Conservation (phyloP, 2,888 invertebrate species). For the Scaptomyza cyrtandrae region DNA sequence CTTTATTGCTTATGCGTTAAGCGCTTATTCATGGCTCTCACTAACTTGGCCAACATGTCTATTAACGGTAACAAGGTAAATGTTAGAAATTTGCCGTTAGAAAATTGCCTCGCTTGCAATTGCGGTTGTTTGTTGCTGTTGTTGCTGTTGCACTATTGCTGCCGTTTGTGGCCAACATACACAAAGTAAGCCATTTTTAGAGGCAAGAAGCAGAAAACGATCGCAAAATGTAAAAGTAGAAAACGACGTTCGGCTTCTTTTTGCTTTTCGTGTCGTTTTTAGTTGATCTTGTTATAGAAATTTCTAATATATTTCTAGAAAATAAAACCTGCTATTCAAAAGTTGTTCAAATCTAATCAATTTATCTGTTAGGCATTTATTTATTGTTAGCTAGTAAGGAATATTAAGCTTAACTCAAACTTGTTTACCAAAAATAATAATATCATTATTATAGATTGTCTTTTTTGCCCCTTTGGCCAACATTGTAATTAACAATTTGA, state of each 20-base stretch:
- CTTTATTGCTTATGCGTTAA: conserved; percentile 19
- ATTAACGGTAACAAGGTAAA: conserved; percentile 81
- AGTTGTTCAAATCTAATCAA: not conserved
- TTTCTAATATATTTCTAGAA: not conserved
- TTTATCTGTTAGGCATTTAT: too few species aligned
- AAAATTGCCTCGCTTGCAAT: conserved; percentile 62
- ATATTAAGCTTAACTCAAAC: too few species aligned
- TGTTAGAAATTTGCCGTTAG: conserved; percentile 78
- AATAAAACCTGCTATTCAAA: not conserved
- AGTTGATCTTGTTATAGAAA: not conserved
- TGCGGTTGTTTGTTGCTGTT: conserved; percentile 31
- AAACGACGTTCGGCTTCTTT: conserved; percentile 1
- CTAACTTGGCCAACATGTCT: conserved; percentile 80
- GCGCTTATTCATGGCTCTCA: conserved; percentile 69
- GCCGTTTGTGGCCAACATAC: conserved; percentile 32
- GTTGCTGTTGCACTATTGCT: conserved; percentile 1
- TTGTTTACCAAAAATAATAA: too few species aligned
- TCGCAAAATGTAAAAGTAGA: conserved; percentile 20
- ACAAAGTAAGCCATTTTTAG: conserved; percentile 54
- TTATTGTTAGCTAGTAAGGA: too few species aligned
- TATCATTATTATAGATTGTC: too few species aligned
- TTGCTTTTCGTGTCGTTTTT: not conserved
- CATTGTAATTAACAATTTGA: too few species aligned
- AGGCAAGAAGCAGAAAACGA: conserved; percentile 24
- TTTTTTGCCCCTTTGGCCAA: too few species aligned